Base-by-base conservation (phyloP, 2,113 vertebrate species). In the Lagopus leucura region DNA sequence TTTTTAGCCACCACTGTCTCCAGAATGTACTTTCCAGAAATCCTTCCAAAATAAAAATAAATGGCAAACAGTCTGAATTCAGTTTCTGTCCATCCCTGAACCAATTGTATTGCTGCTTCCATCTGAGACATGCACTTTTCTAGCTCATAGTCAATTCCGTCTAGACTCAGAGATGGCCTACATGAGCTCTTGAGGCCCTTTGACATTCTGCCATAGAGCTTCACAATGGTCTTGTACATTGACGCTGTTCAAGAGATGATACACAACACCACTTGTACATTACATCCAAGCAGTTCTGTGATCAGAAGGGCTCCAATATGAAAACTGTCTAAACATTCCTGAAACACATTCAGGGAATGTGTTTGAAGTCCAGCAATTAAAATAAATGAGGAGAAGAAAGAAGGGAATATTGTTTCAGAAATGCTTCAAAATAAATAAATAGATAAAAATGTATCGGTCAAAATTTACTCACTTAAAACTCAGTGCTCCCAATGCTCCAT, bases 181-280 rank as follows among this genome's bases (percentile, higher is more conserved):
- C 4, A 2, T 0, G 0, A 65, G 32, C 25, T 60, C 24, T 25
- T 25, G 13, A 79, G 34, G 32, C 79, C 19, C 17, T 72, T 38
- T 11, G 40, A 34, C 40, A 43, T 10, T 9, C 36, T 65, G 24
- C 36, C 1, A 6, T 79, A n/a, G 42, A 52, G 14, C 83, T 38
- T 24, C 72, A 48, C 11, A 19, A 2, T 10, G 4, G 6, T 61
- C 12, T 21, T 47, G 7, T 32, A 76, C 6, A 24, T 10, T 48
- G 28, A 8, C 6, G 1, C 4, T 88, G 4, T 45, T 47, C 52
- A 76, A 34, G 40, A 38, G 11, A 9, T 5, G 36, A 38, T 19
- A 42, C 8, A 28, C 42, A 17, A 4, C 24, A 54, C 27, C 27
- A 11, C 38, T 5, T 2, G 9, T 57, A 5, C 40, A 86, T 20